Conservation (phyloP, 1,140 invertebrate species). For the Apis florea region DNA sequence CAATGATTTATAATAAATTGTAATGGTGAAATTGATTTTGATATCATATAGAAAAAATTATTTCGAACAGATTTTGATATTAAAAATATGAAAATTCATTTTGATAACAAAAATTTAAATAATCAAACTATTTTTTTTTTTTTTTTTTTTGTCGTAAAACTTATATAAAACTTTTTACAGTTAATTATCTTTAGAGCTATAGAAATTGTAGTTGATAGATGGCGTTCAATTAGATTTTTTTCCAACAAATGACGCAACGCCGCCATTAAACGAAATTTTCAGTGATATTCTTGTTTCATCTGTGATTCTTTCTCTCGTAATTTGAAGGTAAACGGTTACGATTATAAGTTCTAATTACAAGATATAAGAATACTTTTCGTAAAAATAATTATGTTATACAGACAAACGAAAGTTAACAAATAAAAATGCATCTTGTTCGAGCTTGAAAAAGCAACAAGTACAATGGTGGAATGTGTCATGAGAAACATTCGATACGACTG, state of each 20-base stretch:
- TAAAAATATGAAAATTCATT: too few relatives aligned
- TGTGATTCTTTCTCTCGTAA: conserved; percentile 1
- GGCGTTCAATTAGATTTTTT: background rate
- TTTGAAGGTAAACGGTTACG: conserved; percentile 9
- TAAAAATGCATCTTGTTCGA: too few relatives aligned
- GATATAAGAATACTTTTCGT: background rate
- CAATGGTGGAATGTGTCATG: background rate
- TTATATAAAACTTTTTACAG: too few relatives aligned
- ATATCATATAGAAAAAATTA: too few relatives aligned
- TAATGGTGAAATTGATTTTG: too few relatives aligned
- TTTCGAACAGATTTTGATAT: too few relatives aligned
- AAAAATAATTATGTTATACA: background rate
- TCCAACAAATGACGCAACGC: background rate
- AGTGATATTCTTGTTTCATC: background rate
- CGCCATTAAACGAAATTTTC: conserved; percentile 19
- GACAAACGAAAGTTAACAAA: too few relatives aligned
- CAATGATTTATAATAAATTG: too few relatives aligned
- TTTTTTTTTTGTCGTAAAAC: too few relatives aligned
- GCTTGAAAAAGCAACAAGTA: conserved; percentile 2
- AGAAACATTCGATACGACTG: background rate
- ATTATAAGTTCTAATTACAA: background rate
- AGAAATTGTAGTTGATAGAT: background rate
- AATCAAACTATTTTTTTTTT: too few relatives aligned
- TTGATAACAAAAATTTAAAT: too few relatives aligned
- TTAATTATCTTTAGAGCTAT: background rate